Evolutionary conservation across 2,113 vertebrate species (phyloP).

Genomic region (Hyperoodon ampullatus): DNA sequence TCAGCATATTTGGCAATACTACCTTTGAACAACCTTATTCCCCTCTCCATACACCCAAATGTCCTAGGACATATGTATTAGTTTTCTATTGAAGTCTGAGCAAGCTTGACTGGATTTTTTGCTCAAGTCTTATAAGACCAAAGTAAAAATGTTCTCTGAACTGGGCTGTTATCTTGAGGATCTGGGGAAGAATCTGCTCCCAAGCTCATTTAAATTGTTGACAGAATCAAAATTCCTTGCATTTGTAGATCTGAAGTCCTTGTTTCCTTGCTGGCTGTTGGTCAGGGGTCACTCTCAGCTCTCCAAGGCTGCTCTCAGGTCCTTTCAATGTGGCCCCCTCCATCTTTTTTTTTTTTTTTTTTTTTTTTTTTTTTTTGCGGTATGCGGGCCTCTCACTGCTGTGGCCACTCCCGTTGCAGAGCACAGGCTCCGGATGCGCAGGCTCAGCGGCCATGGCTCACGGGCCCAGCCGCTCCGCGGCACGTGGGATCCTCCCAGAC

Average conservation of each 20-base stretch:
- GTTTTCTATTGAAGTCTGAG: background rate
- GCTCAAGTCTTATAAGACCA: background rate
- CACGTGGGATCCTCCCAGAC: too few relatives aligned
- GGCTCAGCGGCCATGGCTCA: too few relatives aligned
- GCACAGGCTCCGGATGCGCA: too few relatives aligned
- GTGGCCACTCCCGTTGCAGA: too few relatives aligned
- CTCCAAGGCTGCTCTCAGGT: background rate
- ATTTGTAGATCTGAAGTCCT: background rate
- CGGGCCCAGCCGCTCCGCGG: too few relatives aligned
- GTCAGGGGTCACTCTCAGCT: background rate
- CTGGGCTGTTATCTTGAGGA: background rate
- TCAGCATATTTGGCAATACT: background rate
- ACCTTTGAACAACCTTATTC: background rate
- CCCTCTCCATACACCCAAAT: background rate
- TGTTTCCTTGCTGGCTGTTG: background rate
- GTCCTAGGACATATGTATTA: background rate
- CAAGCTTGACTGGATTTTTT: background rate
- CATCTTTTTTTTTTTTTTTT: too few relatives aligned
- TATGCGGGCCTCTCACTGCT: too few relatives aligned
- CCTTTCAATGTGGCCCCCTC: background rate
- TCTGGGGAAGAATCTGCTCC: background rate
- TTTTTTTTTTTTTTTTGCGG: too few relatives aligned
- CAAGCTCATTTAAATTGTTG: background rate
- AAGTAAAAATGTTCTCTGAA: background rate
- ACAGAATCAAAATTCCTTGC: background rate